Evolutionary conservation across 2,888 invertebrate genomes (phyloP).

Genomic region (Chloroclysta siterata): DNA sequence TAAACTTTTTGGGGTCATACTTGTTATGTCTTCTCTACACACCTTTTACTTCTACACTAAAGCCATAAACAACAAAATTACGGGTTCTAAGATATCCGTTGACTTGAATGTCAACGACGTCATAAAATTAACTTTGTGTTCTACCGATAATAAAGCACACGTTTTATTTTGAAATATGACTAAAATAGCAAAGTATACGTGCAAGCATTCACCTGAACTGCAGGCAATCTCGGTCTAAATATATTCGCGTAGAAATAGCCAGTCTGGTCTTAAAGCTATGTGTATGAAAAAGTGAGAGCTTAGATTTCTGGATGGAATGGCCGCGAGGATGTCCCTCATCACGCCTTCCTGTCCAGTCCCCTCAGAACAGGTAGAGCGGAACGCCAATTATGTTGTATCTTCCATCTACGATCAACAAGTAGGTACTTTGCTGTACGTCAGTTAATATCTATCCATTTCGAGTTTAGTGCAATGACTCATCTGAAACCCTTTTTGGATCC

Average conservation of each 20-base stretch:
- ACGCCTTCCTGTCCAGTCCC: constrained; percentile 43
- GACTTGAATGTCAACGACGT: constrained; percentile 60
- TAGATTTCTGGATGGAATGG: constrained; percentile 14
- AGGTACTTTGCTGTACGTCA: constrained; percentile 1
- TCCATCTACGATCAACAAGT: constrained; percentile 26
- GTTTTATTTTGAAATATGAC: constrained; percentile 36
- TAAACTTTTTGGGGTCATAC: no score
- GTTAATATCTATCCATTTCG: constrained; percentile 24
- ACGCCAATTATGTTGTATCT: constrained; percentile 36
- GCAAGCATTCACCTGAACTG: constrained; percentile 25
- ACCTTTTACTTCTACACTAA: constrained; percentile 31
- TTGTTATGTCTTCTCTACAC: constrained; percentile 23
- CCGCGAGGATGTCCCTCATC: constrained; percentile 35
- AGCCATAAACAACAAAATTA: constrained; percentile 54
- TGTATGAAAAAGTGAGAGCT: constrained; percentile 17
- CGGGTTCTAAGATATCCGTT: constrained; percentile 54
- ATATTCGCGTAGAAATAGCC: constrained; percentile 28
- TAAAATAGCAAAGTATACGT: constrained; percentile 22
- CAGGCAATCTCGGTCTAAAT: constrained; percentile 22
- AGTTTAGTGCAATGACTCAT: constrained; percentile 22
- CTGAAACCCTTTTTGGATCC: constrained; percentile 11
- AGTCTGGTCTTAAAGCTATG: constrained; percentile 18
- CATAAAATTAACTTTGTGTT: constrained; percentile 45
- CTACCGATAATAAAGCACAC: constrained; percentile 50
- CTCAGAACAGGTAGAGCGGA: constrained; percentile 38